Conservation (phyloP, 2,113 vertebrate species). For the Mormyrus iriodes region DNA sequence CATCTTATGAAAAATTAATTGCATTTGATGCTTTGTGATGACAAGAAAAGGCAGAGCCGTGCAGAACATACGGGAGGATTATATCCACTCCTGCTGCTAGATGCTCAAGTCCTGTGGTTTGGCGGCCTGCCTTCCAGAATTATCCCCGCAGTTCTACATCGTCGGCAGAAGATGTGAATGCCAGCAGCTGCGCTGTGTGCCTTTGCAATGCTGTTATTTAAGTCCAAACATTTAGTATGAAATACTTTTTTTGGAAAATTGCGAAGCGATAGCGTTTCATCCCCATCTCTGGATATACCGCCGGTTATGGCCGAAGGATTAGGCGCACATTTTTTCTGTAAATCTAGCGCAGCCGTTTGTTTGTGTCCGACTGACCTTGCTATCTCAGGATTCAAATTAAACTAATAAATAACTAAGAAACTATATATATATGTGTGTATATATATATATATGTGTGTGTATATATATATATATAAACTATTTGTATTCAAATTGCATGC, state of each 20-base stretch:
- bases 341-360: not conserved
- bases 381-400: not conserved
- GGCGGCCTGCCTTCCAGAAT: conserved; percentile 39
- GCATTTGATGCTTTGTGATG: not conserved
- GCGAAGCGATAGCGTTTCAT: not conserved
- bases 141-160: not conserved
- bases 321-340: not conserved
- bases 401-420: not conserved
- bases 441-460: too few species aligned
- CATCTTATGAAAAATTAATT: not conserved
- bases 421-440: too few species aligned
- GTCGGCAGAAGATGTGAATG: not conserved
- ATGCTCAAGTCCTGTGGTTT: conserved; percentile 37
- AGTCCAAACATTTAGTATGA: not conserved
- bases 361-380: not conserved
- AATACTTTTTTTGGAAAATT: not conserved
- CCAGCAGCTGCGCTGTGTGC: not conserved
- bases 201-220: conserved; percentile 2
- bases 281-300: not conserved
- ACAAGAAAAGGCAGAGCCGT: not conserved
- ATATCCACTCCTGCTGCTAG: conserved; percentile 49
- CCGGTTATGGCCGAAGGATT: not conserved
- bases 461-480: too few species aligned
- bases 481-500: not conserved
- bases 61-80: conserved; percentile 39